Conservation (phyloP, 1,140 invertebrate species). For the Sycophila sp. region DNA sequence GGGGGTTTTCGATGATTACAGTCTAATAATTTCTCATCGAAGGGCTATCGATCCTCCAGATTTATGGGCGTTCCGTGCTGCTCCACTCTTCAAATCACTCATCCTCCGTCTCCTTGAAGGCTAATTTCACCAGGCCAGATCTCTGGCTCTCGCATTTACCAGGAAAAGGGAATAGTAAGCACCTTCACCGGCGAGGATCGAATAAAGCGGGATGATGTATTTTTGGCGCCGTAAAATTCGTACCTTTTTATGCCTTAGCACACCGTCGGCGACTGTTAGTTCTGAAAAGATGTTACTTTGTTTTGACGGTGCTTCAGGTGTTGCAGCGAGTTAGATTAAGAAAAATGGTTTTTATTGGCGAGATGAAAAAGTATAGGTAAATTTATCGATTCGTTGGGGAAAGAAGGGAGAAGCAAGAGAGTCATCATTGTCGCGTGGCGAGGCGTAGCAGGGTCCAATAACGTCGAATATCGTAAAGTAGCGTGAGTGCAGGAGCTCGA, state of each 20-base stretch:
- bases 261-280: too few species aligned
- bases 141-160: slow-evolving; percentile 6
- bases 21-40: slow-evolving; percentile 37
- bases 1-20: slow-evolving; percentile 25
- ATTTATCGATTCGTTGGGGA: too few species aligned
- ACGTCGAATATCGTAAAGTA: background rate
- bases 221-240: too few species aligned
- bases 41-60: slow-evolving; percentile 39
- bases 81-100: slow-evolving; percentile 34
- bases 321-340: background rate
- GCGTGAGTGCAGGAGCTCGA: background rate
- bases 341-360: too few species aligned
- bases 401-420: background rate
- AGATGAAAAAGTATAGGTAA: background rate
- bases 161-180: slow-evolving; percentile 1
- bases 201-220: too few species aligned
- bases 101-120: slow-evolving; percentile 13
- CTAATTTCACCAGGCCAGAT: slow-evolving; percentile 22
- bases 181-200: too few species aligned
- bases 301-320: too few species aligned
- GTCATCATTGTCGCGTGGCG: slow-evolving; percentile 38
- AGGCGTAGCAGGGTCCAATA: slow-evolving; percentile 2
- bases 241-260: too few species aligned
- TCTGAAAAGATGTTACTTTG: too few species aligned
- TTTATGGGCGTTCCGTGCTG: slow-evolving; percentile 40